phyloP scores from a whole-genome alignment of 2,113 vertebrate species.

The Sorex araneus region DNA sequence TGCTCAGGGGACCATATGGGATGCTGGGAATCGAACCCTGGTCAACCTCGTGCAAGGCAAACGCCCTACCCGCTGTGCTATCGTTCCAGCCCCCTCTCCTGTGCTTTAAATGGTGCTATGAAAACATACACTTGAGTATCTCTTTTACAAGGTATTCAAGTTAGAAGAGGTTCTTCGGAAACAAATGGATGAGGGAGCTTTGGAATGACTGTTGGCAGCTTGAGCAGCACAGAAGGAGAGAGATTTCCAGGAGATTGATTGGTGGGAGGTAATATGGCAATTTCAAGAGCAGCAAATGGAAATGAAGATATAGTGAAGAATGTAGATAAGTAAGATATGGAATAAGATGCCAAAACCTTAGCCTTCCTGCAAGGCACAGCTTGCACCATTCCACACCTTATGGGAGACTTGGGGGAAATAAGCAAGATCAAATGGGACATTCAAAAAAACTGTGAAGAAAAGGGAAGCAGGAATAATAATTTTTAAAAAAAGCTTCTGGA shows the following conservation, averaged over 20 bases:
- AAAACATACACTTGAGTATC: background rate
- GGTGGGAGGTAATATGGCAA: background rate
- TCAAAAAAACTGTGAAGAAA: background rate
- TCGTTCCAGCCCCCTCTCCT: no score
- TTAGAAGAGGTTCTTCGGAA: conserved; percentile 42
- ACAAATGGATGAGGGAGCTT: background rate
- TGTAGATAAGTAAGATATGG: background rate
- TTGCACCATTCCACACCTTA: no score
- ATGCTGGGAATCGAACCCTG: no score
- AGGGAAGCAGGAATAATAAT: background rate
- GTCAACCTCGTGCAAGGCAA: no score
- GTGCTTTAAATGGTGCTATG: background rate
- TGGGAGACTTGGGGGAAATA: background rate
- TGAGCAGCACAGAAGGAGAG: background rate
- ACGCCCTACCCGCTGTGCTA: no score
- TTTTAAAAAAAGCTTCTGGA: background rate
- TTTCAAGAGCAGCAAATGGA: background rate
- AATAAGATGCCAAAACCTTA: background rate
- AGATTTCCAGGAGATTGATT: background rate
- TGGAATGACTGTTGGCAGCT: background rate
- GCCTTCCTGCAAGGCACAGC: background rate
- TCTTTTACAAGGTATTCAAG: background rate
- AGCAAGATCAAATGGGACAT: conserved; percentile 53
- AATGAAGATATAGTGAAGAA: background rate
- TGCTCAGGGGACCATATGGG: no score